A percentile compares a stretch with the other conserved stretches of the same genome.
phyloP scores from a whole-genome alignment of 2,888 invertebrate species.

The Omphaloscelis lunosa region DNA sequence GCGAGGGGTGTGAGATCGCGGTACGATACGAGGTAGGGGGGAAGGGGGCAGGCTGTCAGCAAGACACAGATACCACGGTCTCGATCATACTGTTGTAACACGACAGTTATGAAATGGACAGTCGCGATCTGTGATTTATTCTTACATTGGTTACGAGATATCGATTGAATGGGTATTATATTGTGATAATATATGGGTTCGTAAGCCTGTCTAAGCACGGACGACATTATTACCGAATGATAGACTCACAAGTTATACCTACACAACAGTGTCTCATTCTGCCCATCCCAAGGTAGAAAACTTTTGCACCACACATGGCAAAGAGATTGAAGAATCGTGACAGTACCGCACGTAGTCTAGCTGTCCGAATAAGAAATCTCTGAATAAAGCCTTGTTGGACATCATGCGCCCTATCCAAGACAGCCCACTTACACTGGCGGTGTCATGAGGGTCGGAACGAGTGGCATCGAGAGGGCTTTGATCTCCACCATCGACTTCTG shows the following conservation, averaged over 20 bases:
- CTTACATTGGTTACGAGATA: no score
- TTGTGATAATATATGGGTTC: no score
- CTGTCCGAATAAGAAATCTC: neutral
- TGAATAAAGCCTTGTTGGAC: neutral
- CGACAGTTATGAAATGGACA: conserved; percentile 22
- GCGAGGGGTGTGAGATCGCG: conserved; percentile 24
- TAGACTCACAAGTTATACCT: no score
- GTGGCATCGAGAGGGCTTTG: conserved; percentile 73
- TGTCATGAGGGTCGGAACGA: conserved; percentile 60
- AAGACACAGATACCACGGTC: conserved; percentile 51
- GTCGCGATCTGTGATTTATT: neutral
- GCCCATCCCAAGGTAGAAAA: no score
- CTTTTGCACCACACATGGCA: neutral
- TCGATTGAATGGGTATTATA: no score
- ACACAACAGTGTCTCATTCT: no score
- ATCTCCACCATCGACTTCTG: conserved; percentile 78
- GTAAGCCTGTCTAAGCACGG: no score
- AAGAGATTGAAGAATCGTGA: neutral
- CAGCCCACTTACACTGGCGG: conserved; percentile 27
- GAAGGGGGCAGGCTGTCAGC: conserved; percentile 10
- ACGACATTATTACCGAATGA: no score
- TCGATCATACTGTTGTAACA: conserved; percentile 24
- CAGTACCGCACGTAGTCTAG: no score
- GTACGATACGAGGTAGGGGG: neutral
- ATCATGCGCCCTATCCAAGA: conserved; percentile 3